Evolutionary conservation across 2,113 vertebrate genomes (phyloP).

Genomic region (Cinclus cinclus): DNA sequence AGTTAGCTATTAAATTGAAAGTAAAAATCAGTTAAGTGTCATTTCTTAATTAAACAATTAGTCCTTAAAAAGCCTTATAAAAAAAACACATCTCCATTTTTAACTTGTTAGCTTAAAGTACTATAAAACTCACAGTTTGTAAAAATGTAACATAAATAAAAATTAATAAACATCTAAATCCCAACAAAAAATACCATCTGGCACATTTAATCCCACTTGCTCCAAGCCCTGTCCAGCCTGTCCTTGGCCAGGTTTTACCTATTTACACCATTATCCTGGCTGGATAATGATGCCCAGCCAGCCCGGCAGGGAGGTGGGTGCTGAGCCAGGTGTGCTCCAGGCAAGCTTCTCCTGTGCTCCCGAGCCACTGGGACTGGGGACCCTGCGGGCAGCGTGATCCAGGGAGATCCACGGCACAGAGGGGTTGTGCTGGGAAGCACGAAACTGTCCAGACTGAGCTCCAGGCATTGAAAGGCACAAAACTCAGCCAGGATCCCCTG

Average conservation of each 20-base stretch:
- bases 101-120: no score
- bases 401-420: background rate
- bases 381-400: no score
- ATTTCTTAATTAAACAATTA: no score
- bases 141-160: no score
- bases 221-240: background rate
- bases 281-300: background rate
- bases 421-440: accelerated
- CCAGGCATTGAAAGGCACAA: accelerated
- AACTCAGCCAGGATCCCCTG: background rate
- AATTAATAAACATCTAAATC: no score
- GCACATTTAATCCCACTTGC: background rate
- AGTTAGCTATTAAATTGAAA: no score
- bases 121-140: no score
- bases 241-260: background rate
- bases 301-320: background rate
- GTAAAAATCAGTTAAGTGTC: no score
- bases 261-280: no score
- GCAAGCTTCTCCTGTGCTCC: background rate
- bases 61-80: no score
- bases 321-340: background rate
- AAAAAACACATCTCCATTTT: no score
- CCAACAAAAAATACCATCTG: no score
- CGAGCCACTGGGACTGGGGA: accelerated
- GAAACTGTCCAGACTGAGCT: background rate